phyloP scores from a whole-genome alignment of 2,113 vertebrate genomes.

The human region GRCh38 chr3:191361501-191362000 shows the following conservation, averaged over 20 bases:
- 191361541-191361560: neutral
- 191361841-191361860: neutral
- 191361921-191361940: neutral
- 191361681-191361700: neutral
- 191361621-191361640: neutral
- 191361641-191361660: neutral
- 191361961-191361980: neutral
- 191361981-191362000: neutral
- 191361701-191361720: neutral
- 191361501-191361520: neutral
- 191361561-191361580: neutral
- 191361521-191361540: neutral
- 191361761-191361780: neutral
- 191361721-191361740: neutral
- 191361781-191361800: neutral
- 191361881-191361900: neutral
- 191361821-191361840: neutral
- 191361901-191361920: neutral
- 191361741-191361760: neutral
- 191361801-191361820: neutral
- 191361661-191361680: neutral
- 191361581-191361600: neutral
- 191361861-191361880: neutral
- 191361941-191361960: neutral
- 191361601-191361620: neutral